Conservation (phyloP, 2,888 invertebrate genomes). For the Aricia artaxerxes region DNA sequence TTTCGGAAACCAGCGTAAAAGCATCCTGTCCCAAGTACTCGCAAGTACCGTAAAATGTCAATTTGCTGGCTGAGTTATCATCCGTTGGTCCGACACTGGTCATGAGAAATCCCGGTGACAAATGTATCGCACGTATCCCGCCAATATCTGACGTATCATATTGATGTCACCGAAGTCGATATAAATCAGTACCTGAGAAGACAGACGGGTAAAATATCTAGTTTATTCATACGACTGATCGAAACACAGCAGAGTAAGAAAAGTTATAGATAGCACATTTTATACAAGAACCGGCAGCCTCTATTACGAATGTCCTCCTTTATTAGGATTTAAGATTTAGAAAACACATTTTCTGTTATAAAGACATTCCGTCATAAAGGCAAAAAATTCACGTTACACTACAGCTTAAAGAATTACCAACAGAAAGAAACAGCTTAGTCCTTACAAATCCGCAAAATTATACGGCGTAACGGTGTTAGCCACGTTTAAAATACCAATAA, state of each 20-base stretch:
- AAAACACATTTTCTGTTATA: no score
- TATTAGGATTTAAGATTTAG: no score
- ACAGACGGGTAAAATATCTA: background rate
- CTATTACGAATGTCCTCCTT: no score
- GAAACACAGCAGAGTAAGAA: background rate
- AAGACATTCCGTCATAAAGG: no score
- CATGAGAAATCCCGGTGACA: slow-evolving; percentile 7
- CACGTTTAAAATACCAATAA: background rate
- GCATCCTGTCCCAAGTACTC: slow-evolving; percentile 1
- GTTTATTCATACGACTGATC: background rate
- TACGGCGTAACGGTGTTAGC: background rate
- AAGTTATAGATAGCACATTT: background rate
- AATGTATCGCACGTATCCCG: background rate
- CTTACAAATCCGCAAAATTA: background rate
- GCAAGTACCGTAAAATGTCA: slow-evolving; percentile 8
- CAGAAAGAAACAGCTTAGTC: background rate
- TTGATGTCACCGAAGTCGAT: slow-evolving; percentile 10
- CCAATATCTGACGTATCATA: slow-evolving; percentile 18
- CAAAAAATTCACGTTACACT: background rate
- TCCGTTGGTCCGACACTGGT: background rate
- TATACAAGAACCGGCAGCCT: no score
- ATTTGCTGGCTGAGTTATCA: background rate
- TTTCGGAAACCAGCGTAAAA: slow-evolving; percentile 21
- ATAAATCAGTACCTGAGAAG: slow-evolving; percentile 3
- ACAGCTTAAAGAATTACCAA: background rate